These are phyloP conservation scores for Dermatemys mawii DNA, from an alignment of 2,113 vertebrate species.

Conservation along the genomic window DNA sequence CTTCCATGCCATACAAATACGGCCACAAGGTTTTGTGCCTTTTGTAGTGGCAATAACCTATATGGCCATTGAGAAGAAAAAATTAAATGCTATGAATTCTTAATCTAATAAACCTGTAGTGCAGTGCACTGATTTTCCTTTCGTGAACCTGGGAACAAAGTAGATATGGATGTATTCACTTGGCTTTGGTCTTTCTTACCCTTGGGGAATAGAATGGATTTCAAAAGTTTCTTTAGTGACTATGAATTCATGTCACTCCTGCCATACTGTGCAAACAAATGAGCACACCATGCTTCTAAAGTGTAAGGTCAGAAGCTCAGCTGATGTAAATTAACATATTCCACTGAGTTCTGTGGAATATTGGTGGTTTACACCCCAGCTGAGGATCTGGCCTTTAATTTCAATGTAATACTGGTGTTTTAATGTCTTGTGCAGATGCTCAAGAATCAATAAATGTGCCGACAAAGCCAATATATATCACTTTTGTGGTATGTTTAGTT, in stretches of 20 bases:
- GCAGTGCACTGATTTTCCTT: slow-evolving; percentile 7
- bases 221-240: not conserved
- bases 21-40: not conserved
- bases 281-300: not conserved
- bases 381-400: not conserved
- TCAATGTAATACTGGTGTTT: not conserved
- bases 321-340: not conserved
- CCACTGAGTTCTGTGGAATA: not conserved
- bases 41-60: not conserved
- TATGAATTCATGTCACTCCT: not conserved
- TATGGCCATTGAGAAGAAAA: not conserved
- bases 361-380: not conserved
- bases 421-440: not conserved
- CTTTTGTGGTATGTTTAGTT: not conserved
- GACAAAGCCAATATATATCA: not conserved
- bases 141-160: not conserved
- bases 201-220: not conserved
- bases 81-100: not conserved
- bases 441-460: not conserved
- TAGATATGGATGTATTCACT: not conserved
- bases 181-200: not conserved
- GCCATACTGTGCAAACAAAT: not conserved
- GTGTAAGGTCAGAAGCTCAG: not conserved
- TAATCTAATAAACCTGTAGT: not conserved
- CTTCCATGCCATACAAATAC: not conserved